Percentiles rank a stretch among this genome's conserved stretches.
These are phyloP conservation scores for Leptatherina wallacei DNA, from an alignment of 2,797 vertebrate genomes.

Conservation along the genomic window DNA sequence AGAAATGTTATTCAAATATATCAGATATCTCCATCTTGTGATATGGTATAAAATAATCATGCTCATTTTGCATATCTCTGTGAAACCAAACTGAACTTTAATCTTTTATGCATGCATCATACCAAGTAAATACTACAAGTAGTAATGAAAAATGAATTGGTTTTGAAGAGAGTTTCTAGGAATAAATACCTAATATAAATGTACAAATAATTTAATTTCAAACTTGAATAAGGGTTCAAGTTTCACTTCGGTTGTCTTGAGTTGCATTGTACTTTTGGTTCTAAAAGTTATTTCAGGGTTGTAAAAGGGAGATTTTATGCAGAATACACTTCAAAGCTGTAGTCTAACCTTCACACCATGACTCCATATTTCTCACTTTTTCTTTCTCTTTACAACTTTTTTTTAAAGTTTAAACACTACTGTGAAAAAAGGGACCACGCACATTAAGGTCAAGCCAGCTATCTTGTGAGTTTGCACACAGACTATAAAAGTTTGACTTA, in stretches of 20 bases:
- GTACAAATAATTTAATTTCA: not conserved
- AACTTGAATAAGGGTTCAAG: not conserved
- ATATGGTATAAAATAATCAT: not conserved
- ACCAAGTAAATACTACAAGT: not conserved
- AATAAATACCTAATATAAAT: not conserved
- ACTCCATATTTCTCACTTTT: not conserved
- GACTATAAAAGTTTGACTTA: slow-evolving; percentile 6
- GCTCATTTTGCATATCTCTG: not conserved
- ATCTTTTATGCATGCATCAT: not conserved
- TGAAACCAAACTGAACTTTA: not conserved
- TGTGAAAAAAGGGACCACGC: not conserved
- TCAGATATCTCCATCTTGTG: not conserved
- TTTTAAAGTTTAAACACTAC: not conserved
- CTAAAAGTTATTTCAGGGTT: too few species aligned
- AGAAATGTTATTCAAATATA: not conserved
- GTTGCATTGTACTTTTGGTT: too few species aligned
- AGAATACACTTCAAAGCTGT: not conserved
- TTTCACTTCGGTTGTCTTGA: too few species aligned
- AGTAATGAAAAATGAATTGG: not conserved
- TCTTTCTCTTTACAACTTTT: not conserved
- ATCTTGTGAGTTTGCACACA: not conserved
- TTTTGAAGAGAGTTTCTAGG: not conserved
- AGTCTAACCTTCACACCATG: too few species aligned
- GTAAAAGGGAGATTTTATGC: not conserved
- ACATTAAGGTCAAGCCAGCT: not conserved